Evolutionary conservation across 53 echinoderm and acorn worm genomes (phyloP).

Genomic region (Apostichopus leukothele): DNA sequence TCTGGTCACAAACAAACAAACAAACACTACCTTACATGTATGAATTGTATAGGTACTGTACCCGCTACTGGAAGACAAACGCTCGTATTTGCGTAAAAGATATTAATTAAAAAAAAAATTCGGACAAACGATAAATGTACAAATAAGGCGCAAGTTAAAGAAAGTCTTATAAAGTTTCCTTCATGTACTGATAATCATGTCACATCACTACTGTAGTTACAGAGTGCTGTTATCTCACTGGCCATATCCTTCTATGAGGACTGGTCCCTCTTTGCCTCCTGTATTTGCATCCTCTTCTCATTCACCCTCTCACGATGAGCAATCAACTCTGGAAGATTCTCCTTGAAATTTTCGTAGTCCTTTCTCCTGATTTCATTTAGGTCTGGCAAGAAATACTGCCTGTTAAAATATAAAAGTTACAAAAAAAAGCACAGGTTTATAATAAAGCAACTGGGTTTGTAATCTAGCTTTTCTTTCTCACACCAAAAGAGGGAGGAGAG

Average conservation of each 20-base stretch:
- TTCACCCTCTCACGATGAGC: constrained; percentile 59
- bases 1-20: no score
- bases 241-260: constrained; percentile 7
- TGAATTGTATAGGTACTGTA: no score
- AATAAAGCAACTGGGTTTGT: no score
- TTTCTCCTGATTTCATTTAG: constrained; percentile 55
- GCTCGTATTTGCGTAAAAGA: no score
- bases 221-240: neutral
- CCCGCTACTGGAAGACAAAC: no score
- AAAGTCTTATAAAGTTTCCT: no score
- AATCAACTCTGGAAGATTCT: constrained; percentile 48
- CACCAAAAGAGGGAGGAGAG: no score
- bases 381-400: constrained; percentile 63
- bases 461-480: no score
- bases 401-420: constrained; percentile 11
- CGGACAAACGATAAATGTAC: no score
- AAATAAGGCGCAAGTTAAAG: no score
- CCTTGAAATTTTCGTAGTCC: constrained; percentile 50
- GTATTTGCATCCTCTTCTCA: constrained; percentile 44
- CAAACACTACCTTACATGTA: no score
- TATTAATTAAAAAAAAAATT: no score
- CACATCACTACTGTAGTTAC: constrained; percentile 33
- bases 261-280: constrained; percentile 34
- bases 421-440: neutral
- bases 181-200: neutral